Evolutionary conservation across 2,888 invertebrate genomes (phyloP).

Genomic region (Panzeria rudis): DNA sequence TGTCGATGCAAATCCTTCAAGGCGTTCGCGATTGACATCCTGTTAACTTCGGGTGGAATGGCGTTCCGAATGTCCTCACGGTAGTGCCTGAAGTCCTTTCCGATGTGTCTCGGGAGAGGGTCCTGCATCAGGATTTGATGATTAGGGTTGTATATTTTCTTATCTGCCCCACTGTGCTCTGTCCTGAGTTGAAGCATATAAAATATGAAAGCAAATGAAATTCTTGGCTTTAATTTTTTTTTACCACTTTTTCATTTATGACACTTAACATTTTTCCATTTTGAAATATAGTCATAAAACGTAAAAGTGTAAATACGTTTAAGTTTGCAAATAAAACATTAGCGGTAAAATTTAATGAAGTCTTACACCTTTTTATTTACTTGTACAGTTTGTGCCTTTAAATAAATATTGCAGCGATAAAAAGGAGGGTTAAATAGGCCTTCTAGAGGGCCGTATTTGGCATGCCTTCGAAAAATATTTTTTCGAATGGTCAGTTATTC

Average conservation of each 20-base stretch:
- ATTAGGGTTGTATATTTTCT: too few species aligned
- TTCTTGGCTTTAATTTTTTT: not conserved
- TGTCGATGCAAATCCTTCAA: too few species aligned
- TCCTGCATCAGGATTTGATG: too few species aligned
- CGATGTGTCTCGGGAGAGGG: too few species aligned
- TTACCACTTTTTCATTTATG: slow-evolving; percentile 28
- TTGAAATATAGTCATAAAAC: slow-evolving; percentile 1
- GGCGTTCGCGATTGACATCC: too few species aligned
- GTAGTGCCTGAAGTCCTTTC: too few species aligned
- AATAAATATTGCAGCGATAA: not conserved
- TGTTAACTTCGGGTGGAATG: too few species aligned
- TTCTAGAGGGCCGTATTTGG: not conserved
- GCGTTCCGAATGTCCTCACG: too few species aligned
- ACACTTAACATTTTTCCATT: slow-evolving; percentile 26
- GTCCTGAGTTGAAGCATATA: not conserved
- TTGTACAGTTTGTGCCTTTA: not conserved
- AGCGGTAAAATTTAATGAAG: slow-evolving; percentile 57
- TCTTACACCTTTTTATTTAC: slow-evolving; percentile 50
- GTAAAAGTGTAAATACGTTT: slow-evolving; percentile 9
- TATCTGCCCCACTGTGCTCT: not conserved
- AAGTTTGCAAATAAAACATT: slow-evolving; percentile 20
- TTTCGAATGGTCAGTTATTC: too few species aligned
- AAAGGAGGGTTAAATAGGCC: not conserved
- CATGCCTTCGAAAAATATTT: not conserved
- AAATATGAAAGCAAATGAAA: not conserved